phyloP scores from a whole-genome alignment of 2,113 vertebrate genomes.

The Rhinoptilus africanus region DNA sequence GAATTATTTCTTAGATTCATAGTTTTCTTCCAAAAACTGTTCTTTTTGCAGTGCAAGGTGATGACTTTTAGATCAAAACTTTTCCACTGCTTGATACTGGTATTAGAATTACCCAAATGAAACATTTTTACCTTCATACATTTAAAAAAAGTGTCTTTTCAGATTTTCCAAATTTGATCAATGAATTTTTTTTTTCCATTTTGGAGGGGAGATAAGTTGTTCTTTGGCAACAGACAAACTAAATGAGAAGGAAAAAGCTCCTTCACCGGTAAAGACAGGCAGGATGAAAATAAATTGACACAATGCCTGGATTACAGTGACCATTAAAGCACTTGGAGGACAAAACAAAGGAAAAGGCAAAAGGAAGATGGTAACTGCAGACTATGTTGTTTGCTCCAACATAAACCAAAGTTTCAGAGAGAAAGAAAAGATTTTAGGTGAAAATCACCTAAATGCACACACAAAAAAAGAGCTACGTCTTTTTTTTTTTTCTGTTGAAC shows the following conservation, averaged over 20 bases:
- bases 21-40: not conserved
- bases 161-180: not conserved
- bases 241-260: not conserved
- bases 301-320: not conserved
- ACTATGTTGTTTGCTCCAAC: not conserved
- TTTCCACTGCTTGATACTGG: not conserved
- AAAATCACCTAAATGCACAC: not conserved
- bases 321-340: not conserved
- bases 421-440: not conserved
- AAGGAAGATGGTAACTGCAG: not conserved
- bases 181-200: not conserved
- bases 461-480: not conserved
- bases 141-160: not conserved
- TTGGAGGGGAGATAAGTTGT: not conserved
- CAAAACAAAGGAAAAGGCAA: not conserved
- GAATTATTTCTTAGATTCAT: not conserved
- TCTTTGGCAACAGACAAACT: not conserved
- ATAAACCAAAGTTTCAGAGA: not conserved
- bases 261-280: not conserved
- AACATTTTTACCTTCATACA: not conserved
- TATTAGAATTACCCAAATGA: not conserved
- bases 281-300: not conserved
- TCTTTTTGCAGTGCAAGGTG: not conserved
- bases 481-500: not conserved
- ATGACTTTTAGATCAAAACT: not conserved